Percentiles rank a stretch among this genome's conserved stretches.
These are phyloP conservation scores for Lepidurus arcticus DNA, from an alignment of 1,140 invertebrate genomes.

Conservation along the genomic window DNA sequence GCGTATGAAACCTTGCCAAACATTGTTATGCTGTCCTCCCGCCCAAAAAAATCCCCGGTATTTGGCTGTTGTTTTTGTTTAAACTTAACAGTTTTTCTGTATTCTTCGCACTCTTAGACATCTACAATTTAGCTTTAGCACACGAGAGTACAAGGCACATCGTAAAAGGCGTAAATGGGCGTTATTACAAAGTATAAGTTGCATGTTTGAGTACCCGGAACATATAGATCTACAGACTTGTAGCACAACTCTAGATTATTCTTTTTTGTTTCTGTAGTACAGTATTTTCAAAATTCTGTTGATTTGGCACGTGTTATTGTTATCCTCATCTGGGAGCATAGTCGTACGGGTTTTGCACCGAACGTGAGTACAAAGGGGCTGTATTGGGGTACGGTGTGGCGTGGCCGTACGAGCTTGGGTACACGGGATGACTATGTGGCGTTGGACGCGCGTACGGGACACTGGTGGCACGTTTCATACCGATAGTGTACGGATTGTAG, in stretches of 20 bases:
- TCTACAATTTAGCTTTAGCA: constrained; percentile 18
- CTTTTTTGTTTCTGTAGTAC: no score
- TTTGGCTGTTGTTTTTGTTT: neutral
- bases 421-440: constrained; percentile 19
- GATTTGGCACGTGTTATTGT: no score
- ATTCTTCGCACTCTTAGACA: neutral
- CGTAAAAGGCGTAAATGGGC: no score
- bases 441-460: constrained; percentile 33
- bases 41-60: neutral
- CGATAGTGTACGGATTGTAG: constrained; percentile 45
- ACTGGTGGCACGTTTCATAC: constrained; percentile 34
- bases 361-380: constrained; percentile 32
- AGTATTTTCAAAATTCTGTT: no score
- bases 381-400: constrained; percentile 35
- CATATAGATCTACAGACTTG: no score
- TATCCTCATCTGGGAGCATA: constrained; percentile 37
- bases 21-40: neutral
- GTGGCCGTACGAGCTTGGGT: constrained; percentile 9
- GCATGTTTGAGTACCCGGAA: no score
- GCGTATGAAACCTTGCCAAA: no score
- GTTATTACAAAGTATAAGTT: no score
- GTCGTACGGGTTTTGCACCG: constrained; percentile 36
- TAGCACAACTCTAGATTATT: no score
- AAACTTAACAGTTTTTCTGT: neutral
- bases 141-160: neutral